Conservation (phyloP, 2,113 vertebrate species). For the Physeter macrocephalus region DNA sequence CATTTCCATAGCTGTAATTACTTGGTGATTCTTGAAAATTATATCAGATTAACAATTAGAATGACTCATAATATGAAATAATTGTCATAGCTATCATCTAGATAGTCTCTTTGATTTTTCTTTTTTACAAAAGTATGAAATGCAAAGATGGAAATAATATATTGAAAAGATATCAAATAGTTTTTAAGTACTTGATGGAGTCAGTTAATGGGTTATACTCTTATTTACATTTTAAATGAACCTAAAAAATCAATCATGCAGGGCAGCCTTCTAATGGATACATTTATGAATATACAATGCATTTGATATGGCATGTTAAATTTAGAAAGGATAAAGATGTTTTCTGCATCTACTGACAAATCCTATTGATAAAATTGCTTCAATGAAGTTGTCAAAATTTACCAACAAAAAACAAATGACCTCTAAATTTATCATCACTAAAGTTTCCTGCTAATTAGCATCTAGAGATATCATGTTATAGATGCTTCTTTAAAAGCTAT, state of each 20-base stretch:
- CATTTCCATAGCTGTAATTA: background rate
- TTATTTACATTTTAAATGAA: slow-evolving; percentile 60
- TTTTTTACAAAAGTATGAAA: background rate
- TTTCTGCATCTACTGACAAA: slow-evolving; percentile 55
- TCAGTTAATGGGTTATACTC: background rate
- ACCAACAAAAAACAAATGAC: slow-evolving; percentile 69
- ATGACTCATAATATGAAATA: background rate
- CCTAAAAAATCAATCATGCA: slow-evolving; percentile 40
- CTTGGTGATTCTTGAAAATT: background rate
- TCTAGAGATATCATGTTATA: slow-evolving; percentile 75
- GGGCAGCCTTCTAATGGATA: background rate
- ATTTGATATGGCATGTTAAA: slow-evolving; percentile 25
- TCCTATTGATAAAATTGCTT: slow-evolving; percentile 77
- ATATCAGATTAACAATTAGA: background rate
- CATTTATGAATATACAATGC: slow-evolving; percentile 34
- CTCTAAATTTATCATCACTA: slow-evolving; percentile 78
- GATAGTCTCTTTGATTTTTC: background rate
- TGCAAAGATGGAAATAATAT: background rate
- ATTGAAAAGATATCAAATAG: background rate
- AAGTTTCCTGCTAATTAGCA: slow-evolving; percentile 83
- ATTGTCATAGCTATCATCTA: background rate
- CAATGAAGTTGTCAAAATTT: slow-evolving; percentile 78
- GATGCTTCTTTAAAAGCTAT: slow-evolving; percentile 82
- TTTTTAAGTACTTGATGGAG: background rate
- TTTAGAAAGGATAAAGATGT: slow-evolving; percentile 55